Base-by-base conservation (phyloP, 2,888 invertebrate genomes). In the Athetis lepigone region DNA sequence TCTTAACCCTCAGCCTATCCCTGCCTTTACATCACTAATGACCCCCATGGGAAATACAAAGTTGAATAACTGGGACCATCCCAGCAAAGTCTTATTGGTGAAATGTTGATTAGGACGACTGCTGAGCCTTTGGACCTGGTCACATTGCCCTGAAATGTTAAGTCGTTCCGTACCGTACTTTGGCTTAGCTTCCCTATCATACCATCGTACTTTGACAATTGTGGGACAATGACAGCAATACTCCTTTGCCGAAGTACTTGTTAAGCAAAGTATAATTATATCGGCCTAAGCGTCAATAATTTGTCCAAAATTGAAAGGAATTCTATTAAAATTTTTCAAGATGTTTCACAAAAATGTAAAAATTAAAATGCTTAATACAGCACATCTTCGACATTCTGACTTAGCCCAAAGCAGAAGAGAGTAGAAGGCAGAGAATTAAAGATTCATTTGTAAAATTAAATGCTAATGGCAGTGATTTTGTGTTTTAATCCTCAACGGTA, bases 401-500 rank as follows among this genome's bases (percentile, higher is more conserved):
- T 68, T 45, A 33, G 27, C 55, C 59, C 18, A 56, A 51, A 47
- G 37, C 60, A 58, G 70, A 83, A 83, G 70, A 83, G 79, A 85
- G 84, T 87, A 88, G 86, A 85, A 88, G 70, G 86, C 86, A 88
- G 85, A 84, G 87, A 90, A 90, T 92, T 89, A 90, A 90, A 90
- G 82, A 90, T 92, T 90, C 90, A 92, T 93, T 94, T 91, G 90
- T 92, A 88, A 94, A 92, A 92, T 93, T 86, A 92, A 93, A 93
- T 92, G 91, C 90, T 92, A 92, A 93, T 92, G 86, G 85, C 63
- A 82, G 85, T 88, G 90, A 92, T 89, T 92, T 90, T 83, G 83
- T 75, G 84, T 84, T 88, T 86, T 91, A 93, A 94, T 91, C 91
- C 90, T 29, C 66, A 83, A 80, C 82, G 84, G 85, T 87, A 88